Evolutionary conservation across 92 coral and sea anemone genomes (phyloP).

Genomic region (Heteractis magnifica): DNA sequence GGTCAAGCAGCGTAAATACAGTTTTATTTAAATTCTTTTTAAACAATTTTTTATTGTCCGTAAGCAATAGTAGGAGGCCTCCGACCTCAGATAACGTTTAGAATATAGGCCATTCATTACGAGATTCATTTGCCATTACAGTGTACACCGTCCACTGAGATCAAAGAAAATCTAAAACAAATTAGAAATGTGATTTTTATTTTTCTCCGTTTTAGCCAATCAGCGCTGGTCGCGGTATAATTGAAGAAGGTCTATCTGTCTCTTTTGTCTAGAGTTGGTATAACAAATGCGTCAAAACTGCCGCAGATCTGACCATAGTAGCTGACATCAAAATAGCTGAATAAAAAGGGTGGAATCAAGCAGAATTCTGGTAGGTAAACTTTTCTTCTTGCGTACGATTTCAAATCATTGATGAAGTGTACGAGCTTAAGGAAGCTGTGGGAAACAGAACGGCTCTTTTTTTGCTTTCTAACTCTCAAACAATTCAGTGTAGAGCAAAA

Average conservation of each 20-base stretch:
- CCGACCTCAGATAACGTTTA: not conserved
- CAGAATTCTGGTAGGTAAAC: not conserved
- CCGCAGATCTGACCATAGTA: not conserved
- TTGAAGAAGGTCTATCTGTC: slow-evolving; percentile 17
- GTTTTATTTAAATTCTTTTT: slow-evolving; percentile 7
- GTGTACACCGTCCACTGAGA: slow-evolving; percentile 1
- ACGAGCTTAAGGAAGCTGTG: not conserved
- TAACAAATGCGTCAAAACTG: slow-evolving; percentile 14
- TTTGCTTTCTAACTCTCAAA: not conserved
- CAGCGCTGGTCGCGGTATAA: slow-evolving; percentile 14
- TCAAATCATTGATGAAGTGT: not conserved
- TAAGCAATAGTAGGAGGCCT: slow-evolving; percentile 19
- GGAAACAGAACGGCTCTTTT: not conserved
- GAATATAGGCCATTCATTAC: slow-evolving; percentile 17
- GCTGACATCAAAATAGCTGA: not conserved
- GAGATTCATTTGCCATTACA: slow-evolving; percentile 1
- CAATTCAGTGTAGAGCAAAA: not conserved
- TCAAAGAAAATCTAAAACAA: slow-evolving; percentile 20
- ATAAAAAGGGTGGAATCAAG: slow-evolving; percentile 12
- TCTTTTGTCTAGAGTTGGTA: slow-evolving; percentile 8
- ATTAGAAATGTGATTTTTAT: slow-evolving; percentile 17
- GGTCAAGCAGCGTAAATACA: slow-evolving; percentile 14
- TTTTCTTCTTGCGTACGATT: not conserved
- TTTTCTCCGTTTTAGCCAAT: slow-evolving; percentile 29
- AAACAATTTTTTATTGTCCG: slow-evolving; percentile 22